phyloP scores from a whole-genome alignment of 1,140 invertebrate genomes.

The Chrysomallon squamiferum region DNA sequence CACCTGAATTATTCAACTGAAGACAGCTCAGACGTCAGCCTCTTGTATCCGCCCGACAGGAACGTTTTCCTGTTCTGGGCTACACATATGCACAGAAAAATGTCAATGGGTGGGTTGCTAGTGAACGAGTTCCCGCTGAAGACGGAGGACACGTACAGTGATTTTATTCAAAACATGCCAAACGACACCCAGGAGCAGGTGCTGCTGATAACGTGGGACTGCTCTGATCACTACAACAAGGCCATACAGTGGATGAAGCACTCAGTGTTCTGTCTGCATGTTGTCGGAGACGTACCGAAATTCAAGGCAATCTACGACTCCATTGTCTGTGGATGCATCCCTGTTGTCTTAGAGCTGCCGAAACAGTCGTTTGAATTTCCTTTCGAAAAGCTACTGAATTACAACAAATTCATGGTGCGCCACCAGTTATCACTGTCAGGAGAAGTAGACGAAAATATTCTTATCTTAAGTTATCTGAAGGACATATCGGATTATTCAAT shows the following conservation, averaged over 20 bases:
- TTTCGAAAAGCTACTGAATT: slow-evolving; percentile 29
- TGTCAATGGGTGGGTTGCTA: slow-evolving; percentile 23
- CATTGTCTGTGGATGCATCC: slow-evolving; percentile 46
- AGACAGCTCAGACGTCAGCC: not conserved
- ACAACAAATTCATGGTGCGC: slow-evolving; percentile 32
- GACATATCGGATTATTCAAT: slow-evolving; percentile 24
- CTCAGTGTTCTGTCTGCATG: slow-evolving; percentile 46
- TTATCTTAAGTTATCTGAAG: slow-evolving; percentile 14
- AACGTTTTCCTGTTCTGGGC: slow-evolving; percentile 34
- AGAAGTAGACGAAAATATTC: slow-evolving; percentile 13
- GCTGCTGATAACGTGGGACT: slow-evolving; percentile 38
- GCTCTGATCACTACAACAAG: slow-evolving; percentile 18
- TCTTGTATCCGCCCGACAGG: slow-evolving; percentile 12
- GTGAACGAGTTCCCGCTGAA: slow-evolving; percentile 32
- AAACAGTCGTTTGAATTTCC: slow-evolving; percentile 24
- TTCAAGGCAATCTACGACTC: slow-evolving; percentile 50
- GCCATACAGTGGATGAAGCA: slow-evolving; percentile 45
- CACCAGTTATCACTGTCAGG: slow-evolving; percentile 12
- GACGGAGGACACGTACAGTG: slow-evolving; percentile 12
- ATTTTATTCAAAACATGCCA: slow-evolving; percentile 9
- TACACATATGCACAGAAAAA: slow-evolving; percentile 19
- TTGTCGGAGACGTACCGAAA: slow-evolving; percentile 48
- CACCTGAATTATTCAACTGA: slow-evolving; percentile 16
- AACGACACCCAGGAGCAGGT: slow-evolving; percentile 11
- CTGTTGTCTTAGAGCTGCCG: slow-evolving; percentile 34